Evolutionary conservation across 2,113 vertebrate species (phyloP), one percentile per base, ranked within the genome.

Genomic region (Podocnemis expansa): DNA sequence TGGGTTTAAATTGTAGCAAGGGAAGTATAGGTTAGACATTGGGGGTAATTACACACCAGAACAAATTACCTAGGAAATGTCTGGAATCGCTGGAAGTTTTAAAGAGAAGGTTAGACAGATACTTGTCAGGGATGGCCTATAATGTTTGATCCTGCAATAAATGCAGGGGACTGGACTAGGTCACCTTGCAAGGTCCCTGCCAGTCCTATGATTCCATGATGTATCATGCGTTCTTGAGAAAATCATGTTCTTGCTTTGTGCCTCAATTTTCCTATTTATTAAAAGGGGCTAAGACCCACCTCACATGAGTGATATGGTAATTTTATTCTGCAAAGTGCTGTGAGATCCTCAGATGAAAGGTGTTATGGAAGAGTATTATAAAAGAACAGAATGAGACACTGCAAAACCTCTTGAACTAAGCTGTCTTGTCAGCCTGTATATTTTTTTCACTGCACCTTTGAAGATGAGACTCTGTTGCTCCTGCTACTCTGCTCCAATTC

Each of bases 401-500:
- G 73, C 88, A 95, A 96, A 97, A 90, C 94, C 94, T 96, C 86
- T 94, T 95, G 95, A 97, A 97, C 94, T 94, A 94, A 97, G 79
- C 94, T 93, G 90, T 95, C 97, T 97, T 98, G 97, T 95, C 97
- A 97, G 92, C 94, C 87, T 94, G 95, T 96, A 83, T 97, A 94
- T 96, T 97, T 97, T 96, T 96, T 87, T 47, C 47, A 47, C 81
- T 90, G 93, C 87, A 94, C 95, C 95, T 97, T 98, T 97, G 97
- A 98, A 97, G 97, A 98, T 95, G 95, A 97, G 97, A 89, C 94
- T 97, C 94, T 85, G 89, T 93, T 3, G 80, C 90, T 93, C 95
- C 92, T 51, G 67, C 90, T 89, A 93, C 95, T 98, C 97, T 97
- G 93, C 97, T 97, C 93, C 97, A 97, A 97, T 96, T 98, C 97